phyloP scores from a whole-genome alignment of 53 echinoderm and acorn worm species.

The Echinometra lucunter region DNA sequence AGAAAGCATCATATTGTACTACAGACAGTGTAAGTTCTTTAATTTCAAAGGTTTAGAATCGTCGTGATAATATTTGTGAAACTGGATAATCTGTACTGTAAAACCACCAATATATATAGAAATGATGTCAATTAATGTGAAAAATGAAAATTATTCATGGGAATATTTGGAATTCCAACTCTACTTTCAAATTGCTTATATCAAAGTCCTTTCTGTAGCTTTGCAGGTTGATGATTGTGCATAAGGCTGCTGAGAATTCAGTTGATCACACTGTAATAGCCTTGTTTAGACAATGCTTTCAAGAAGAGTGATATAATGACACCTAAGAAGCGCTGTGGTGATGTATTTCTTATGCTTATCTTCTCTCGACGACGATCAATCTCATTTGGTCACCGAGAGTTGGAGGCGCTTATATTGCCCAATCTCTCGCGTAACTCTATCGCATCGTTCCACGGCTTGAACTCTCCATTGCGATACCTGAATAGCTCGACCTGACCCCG shows the following conservation, averaged over 20 bases:
- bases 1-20: too few relatives aligned
- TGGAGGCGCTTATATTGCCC: neutral
- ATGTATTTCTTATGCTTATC: slow-evolving; percentile 34
- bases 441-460: neutral
- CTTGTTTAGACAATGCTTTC: neutral
- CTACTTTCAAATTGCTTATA: neutral
- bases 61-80: neutral
- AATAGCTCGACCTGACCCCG: slow-evolving; percentile 5
- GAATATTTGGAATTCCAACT: too few relatives aligned
- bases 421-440: slow-evolving; percentile 11
- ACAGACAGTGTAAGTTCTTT: neutral
- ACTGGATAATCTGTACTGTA: neutral
- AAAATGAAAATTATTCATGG: too few relatives aligned
- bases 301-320: neutral
- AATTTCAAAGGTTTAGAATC: neutral
- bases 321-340: neutral
- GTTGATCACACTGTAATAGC: neutral
- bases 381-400: neutral
- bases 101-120: neutral
- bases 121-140: neutral
- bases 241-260: neutral
- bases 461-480: neutral
- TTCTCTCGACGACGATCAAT: slow-evolving; percentile 35
- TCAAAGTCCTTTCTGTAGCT: neutral
- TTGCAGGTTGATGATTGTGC: neutral